Evolutionary conservation across 1,140 invertebrate species (phyloP).

Genomic region (Amyelois transitella): DNA sequence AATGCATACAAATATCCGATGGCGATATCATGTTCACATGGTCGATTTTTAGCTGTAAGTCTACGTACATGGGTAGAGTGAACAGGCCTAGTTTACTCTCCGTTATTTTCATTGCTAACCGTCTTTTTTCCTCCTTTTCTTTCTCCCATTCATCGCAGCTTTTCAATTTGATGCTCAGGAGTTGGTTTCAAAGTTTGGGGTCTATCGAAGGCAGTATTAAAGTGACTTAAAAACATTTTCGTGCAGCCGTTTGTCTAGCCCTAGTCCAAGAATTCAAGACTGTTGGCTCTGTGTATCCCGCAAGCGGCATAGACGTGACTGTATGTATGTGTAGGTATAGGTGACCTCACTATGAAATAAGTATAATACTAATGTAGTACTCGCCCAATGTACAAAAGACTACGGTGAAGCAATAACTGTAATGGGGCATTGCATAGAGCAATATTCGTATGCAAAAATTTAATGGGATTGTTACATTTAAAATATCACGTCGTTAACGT

Average conservation of each 20-base stretch:
- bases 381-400: background rate
- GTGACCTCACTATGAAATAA: background rate
- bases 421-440: background rate
- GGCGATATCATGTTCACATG: background rate
- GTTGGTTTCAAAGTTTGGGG: too few relatives aligned
- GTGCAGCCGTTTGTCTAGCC: too few relatives aligned
- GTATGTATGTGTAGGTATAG: background rate
- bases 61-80: background rate
- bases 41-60: background rate
- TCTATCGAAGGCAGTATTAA: background rate
- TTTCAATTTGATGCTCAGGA: too few relatives aligned
- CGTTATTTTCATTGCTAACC: too few relatives aligned
- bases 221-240: too few relatives aligned
- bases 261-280: too few relatives aligned
- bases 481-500: conserved; percentile 1
- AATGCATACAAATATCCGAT: background rate
- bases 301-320: too few relatives aligned
- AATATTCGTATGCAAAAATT: conserved; percentile 8
- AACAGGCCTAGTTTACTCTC: background rate
- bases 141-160: too few relatives aligned
- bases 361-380: background rate
- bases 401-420: background rate
- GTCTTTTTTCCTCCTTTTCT: too few relatives aligned
- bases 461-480: background rate
- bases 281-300: too few relatives aligned